Base-by-base conservation (phyloP, 2,797 vertebrate genomes). In the Eurystomus glaucurus region DNA sequence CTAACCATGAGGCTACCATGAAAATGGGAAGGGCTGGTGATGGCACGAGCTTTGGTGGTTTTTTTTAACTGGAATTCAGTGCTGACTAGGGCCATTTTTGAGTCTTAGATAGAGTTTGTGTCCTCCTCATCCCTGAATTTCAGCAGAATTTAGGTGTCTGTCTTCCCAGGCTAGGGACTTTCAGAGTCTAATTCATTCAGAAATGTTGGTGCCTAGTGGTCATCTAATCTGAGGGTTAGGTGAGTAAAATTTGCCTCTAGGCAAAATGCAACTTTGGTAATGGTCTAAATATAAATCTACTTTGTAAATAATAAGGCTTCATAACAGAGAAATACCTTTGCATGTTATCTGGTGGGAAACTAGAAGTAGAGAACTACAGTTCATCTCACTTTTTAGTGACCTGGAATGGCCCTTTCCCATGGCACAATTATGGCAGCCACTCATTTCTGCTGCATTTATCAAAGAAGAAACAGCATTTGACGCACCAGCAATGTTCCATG, bases 51-150 rank as follows among this genome's bases (percentile, higher is more conserved):
- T 76, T 78, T 37, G 7, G 4, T 69, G 64, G 70, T 41, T 39
- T 43, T 46, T 46, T 46, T 45, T 19, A 13, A 12, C 45, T 71
- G 22, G 41, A 85, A 80, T 7, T 68, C 35, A 28, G 6, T 52
- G 25, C 28, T 76, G 58, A 72, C 7, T 0, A 0, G 14, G 10
- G 6, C 13, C 0, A 22, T 88, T 79, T 14, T 45, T 13, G 19
- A 29, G 28, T 10, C 25, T 76, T 93, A 16, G 21, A 14, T 4
- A 76, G 35, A 62, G 8, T 72, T 70, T 55, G 14, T 57, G 28
- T 65, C 50, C 9, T 45, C n/a, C 7, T 81, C 25, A 41, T 29
- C 22, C 6, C 7, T 12, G 20, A 80, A 29, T 22, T 31, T 11
- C 22, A 54, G 39, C 3, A 90, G 43, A 77, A 2, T 5, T 86